Percentiles rank a stretch among this genome's conserved stretches.
These are phyloP conservation scores for Disparrhopalites patrizii DNA, from an alignment of 2,888 invertebrate species.

Conservation along the genomic window DNA sequence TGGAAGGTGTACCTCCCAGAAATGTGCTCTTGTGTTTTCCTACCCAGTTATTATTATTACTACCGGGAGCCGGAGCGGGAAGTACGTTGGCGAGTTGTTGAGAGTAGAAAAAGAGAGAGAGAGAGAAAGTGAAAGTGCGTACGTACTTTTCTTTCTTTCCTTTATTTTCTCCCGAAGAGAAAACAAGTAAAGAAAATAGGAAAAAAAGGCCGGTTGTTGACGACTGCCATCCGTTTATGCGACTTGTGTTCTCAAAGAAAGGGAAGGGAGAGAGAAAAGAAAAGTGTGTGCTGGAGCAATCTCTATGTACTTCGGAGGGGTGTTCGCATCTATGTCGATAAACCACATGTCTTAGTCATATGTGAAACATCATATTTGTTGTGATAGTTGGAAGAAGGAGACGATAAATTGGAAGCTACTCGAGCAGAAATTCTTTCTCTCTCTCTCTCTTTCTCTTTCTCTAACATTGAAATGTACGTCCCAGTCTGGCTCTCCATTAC, in stretches of 20 bases:
- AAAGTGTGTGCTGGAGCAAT: neutral
- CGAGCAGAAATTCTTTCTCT: slow-evolving; percentile 43
- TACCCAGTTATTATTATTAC: too few species aligned
- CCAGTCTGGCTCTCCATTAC: slow-evolving; percentile 5
- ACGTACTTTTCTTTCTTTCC: neutral
- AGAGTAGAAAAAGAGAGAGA: too few species aligned
- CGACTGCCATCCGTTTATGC: too few species aligned
- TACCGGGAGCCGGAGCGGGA: too few species aligned
- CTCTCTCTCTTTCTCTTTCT: too few species aligned
- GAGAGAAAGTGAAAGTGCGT: too few species aligned
- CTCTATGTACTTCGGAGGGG: neutral
- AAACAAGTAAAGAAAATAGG: neutral
- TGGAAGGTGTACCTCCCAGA: too few species aligned
- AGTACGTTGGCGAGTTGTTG: too few species aligned
- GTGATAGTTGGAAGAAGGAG: slow-evolving; percentile 19
- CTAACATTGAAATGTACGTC: slow-evolving; percentile 32
- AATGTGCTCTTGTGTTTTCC: too few species aligned
- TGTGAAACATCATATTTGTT: slow-evolving; percentile 19
- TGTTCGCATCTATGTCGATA: slow-evolving; percentile 9
- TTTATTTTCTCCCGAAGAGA: neutral
- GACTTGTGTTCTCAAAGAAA: too few species aligned
- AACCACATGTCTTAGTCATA: slow-evolving; percentile 14
- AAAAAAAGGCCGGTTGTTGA: too few species aligned
- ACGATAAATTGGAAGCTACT: slow-evolving; percentile 42
- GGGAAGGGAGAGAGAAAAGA: neutral